These are phyloP conservation scores for Drosophila grimshawi DNA, from an alignment of 1,140 invertebrate genomes.

Conservation along the genomic window DNA sequence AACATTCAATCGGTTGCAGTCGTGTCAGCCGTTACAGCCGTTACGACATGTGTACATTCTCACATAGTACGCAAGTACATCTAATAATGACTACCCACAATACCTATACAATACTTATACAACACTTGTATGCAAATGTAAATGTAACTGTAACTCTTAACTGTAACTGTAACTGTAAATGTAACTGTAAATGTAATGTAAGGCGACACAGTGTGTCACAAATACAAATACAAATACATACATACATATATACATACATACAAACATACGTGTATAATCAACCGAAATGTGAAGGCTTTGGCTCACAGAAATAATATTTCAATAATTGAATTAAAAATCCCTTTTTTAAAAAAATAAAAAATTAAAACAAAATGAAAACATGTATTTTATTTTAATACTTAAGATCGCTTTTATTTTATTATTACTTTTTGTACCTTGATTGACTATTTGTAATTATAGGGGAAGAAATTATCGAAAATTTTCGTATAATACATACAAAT, in stretches of 20 bases:
- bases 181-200: slow-evolving; percentile 21
- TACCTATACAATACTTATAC: background rate
- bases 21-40: background rate
- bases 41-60: slow-evolving; percentile 14
- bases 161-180: background rate
- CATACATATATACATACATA: slow-evolving; percentile 11
- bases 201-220: background rate
- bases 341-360: slow-evolving; percentile 40
- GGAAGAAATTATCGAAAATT: too few relatives aligned
- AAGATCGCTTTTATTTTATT: too few relatives aligned
- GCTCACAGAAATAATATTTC: slow-evolving; percentile 25
- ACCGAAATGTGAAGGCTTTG: slow-evolving; percentile 2
- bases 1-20: slow-evolving; percentile 1
- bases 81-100: slow-evolving; percentile 6
- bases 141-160: background rate
- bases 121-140: background rate
- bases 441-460: too few relatives aligned
- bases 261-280: slow-evolving; percentile 11
- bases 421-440: too few relatives aligned
- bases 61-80: background rate
- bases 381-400: slow-evolving; percentile 17
- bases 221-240: slow-evolving; percentile 5
- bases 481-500: too few relatives aligned
- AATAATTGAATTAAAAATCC: slow-evolving; percentile 39
- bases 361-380: background rate